Evolutionary conservation across 2,888 invertebrate genomes (phyloP), one percentile per base, ranked within the genome.

Genomic region (Escarpia spicata): DNA sequence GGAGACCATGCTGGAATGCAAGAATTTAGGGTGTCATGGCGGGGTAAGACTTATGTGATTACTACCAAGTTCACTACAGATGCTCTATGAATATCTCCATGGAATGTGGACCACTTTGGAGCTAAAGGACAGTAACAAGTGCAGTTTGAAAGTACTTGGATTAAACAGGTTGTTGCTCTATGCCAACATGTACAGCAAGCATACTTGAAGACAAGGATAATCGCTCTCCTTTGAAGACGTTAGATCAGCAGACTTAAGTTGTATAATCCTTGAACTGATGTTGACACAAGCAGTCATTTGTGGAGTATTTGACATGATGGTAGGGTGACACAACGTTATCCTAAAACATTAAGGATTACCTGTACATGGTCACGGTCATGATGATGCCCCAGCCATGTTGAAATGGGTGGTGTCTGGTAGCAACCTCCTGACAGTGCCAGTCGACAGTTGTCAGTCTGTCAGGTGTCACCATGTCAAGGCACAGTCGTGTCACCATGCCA

Each of bases 371-470:
- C 75, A 75, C 19, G 19, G 75, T 75, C 26, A n/a, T 26, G 26
- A 75, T 75, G 75, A 75, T 75, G 75, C 19, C 75, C 26, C 75
- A 75, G n/a, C 75, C 75, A 75, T 75, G 75, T 75, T 75, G 75
- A 75, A 75, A 75, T 75, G 75, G 75, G 75, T 75, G 6, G 75
- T 75, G 26, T 75, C 75, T 26, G 75, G 75, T n/a, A 75, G 75
- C n/a, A 75, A 75, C 75, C 75, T 75, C 52, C 52, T 52, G 52
- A 52, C 52, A n/a, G 75, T 75, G 75, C 19, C 75, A 19, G 75
- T n/a, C 3, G 75, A 75, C 75, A 75, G 75, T 75, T 75, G 75
- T 75, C 75, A 75, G n/a, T 75, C 75, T 75, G 75, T 75, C 75
- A 75, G 26, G 26, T 75, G 75, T 75, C 75, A 75, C 75, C 75